Evolutionary conservation across 2,888 invertebrate genomes (phyloP).

Genomic region (Plebejus argus): DNA sequence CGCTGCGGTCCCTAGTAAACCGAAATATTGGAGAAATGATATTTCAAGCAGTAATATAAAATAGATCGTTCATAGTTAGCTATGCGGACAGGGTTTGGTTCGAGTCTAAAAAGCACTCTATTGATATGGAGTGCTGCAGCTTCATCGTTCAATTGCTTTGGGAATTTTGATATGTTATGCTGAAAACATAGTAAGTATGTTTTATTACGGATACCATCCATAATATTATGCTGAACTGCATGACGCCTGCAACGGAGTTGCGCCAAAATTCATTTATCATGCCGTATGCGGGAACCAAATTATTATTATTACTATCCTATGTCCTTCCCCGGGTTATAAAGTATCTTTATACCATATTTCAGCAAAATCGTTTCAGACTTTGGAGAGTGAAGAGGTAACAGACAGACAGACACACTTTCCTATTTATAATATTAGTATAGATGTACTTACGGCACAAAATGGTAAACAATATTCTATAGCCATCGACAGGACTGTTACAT

Average conservation of each 20-base stretch:
- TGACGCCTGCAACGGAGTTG: too few species aligned
- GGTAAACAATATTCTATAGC: not conserved
- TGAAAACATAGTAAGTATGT: not conserved
- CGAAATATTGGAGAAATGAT: not conserved
- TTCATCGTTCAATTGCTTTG: slow-evolving; percentile 9
- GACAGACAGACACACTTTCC: too few species aligned
- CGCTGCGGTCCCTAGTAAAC: too few species aligned
- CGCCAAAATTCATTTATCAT: too few species aligned
- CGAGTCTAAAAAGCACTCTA: not conserved
- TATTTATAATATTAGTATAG: too few species aligned
- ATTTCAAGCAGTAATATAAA: not conserved
- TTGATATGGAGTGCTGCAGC: not conserved
- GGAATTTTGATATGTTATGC: not conserved
- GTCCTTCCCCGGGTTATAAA: too few species aligned
- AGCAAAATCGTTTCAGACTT: too few species aligned
- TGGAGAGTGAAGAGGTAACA: too few species aligned
- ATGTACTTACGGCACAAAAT: not conserved
- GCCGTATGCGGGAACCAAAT: too few species aligned
- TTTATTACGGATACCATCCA: not conserved
- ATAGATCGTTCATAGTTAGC: slow-evolving; percentile 6
- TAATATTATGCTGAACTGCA: too few species aligned
- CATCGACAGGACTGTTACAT: not conserved
- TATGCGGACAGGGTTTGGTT: not conserved
- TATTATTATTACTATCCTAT: too few species aligned
- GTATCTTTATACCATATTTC: too few species aligned